Conservation (phyloP, 53 echinoderm and acorn worm genomes). For the Mesocentrotus franciscanus region DNA sequence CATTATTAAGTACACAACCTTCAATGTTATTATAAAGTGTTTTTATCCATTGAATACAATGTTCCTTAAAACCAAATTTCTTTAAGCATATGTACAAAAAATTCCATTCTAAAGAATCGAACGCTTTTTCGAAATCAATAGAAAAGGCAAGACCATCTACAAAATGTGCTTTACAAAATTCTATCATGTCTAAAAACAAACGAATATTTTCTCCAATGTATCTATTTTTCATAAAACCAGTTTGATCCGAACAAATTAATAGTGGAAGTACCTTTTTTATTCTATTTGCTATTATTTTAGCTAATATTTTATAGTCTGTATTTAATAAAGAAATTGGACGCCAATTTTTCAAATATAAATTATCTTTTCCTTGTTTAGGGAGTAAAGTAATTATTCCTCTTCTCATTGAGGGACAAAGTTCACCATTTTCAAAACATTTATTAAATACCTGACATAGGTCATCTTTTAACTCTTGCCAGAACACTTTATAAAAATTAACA, state of each 20-base stretch:
- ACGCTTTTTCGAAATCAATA: not conserved
- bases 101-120: not conserved
- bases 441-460: not conserved
- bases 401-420: not conserved
- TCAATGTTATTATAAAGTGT: not conserved
- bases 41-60: not conserved
- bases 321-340: too few species aligned
- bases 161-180: not conserved
- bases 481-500: not conserved
- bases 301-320: conserved; percentile 16
- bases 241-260: not conserved
- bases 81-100: not conserved
- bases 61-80: not conserved
- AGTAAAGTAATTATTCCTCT: not conserved
- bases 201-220: not conserved
- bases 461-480: not conserved
- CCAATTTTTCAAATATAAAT: too few species aligned
- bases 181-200: not conserved
- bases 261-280: not conserved
- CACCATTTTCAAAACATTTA: not conserved
- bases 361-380: not conserved
- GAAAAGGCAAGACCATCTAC: not conserved
- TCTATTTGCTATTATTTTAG: conserved; percentile 7
- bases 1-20: not conserved
- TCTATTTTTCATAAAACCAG: not conserved